Evolutionary conservation across 2,888 invertebrate species (phyloP), one percentile per base, ranked within the genome.

Genomic region (Mechanitis mazaeus): DNA sequence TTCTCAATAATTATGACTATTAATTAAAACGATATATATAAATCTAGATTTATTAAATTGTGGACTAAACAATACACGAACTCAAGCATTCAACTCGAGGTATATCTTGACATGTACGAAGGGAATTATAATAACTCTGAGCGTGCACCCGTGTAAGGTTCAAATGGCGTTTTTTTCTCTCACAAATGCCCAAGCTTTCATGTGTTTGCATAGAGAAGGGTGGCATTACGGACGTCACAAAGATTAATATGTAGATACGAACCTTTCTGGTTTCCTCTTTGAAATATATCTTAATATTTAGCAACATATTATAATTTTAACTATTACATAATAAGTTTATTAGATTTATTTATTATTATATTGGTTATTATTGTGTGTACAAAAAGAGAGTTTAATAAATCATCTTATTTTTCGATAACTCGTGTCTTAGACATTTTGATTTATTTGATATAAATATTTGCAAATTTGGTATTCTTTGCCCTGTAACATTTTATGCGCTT

Each of bases 141-240:
- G 66, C 66, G 58, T 66, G 66, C 63, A 61, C 59, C 63, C 62
- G 63, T 58, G 63, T 66, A 61, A 64, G 59, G 64, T 63, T 64
- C 56, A 63, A 69, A 67, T 60, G 56, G 59, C 58, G 56, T 58
- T 64, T 74, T 20, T 75, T 75, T 76, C 71, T 70, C 64, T 63
- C 64, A 61, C 58, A 68, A 75, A 72, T 72, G 73, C 67, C 65
- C 68, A 68, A 64, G 70, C 72, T 71, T 73, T 73, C 72, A 72
- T 73, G 69, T 76, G 77, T 80, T 79, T 77, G 78, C 77, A 74
- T 74, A 75, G 73, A 68, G 71, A 75, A 72, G 72, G 74, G 74
- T 64, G 60, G 64, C 60, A 68, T 68, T 65, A 64, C 64, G 62
- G 58, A 55, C 56, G 47, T 35, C 5, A 47, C 66, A 64, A 61